phyloP scores from a whole-genome alignment of 2,888 invertebrate species.

The Apomyelois bistriatella region DNA sequence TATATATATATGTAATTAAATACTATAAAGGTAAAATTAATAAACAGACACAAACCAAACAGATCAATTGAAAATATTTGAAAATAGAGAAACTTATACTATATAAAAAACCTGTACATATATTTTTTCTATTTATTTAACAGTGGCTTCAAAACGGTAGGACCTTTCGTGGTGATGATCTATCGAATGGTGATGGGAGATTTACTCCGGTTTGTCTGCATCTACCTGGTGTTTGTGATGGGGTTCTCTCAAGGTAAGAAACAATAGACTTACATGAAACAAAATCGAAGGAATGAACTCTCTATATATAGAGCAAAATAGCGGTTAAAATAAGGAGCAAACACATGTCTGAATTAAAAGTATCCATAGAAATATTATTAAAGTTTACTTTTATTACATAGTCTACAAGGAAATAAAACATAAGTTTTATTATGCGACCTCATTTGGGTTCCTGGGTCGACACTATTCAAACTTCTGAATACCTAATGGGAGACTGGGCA shows the following conservation, averaged over 20 bases:
- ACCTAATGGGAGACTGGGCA: neutral
- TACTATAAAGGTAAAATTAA: no score
- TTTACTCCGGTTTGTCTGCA: constrained; percentile 95
- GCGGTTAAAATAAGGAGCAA: no score
- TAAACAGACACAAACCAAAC: no score
- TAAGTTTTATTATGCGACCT: neutral
- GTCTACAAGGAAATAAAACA: neutral
- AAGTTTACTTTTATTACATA: neutral
- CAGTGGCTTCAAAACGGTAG: constrained; percentile 98
- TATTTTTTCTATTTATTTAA: constrained; percentile 4
- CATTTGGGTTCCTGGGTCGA: neutral
- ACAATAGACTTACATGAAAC: no score
- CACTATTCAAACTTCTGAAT: neutral
- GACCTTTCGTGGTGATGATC: constrained; percentile 99
- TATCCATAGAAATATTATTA: neutral
- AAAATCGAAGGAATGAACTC: no score
- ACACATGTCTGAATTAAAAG: no score
- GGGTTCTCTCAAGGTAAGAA: constrained; percentile 94
- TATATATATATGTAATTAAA: no score
- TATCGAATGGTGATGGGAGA: constrained; percentile 99
- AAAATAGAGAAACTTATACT: no score
- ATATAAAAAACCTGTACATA: no score
- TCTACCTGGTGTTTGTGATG: constrained; percentile 98
- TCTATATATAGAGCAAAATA: no score
- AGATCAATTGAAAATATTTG: no score